Base-by-base conservation (phyloP, 2,113 vertebrate species). In the Mionectes macconnelli region DNA sequence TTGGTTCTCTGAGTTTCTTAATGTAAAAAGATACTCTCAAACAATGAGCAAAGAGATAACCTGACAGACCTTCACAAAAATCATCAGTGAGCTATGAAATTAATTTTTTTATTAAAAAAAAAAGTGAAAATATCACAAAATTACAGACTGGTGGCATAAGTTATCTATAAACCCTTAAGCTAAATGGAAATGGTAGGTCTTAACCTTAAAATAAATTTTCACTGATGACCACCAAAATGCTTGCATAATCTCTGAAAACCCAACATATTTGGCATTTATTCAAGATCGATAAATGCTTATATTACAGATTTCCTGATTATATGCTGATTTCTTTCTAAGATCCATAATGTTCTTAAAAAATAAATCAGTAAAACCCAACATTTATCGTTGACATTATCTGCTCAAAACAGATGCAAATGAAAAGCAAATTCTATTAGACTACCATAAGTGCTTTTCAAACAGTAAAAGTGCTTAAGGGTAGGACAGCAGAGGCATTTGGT, bases 281-380 rank as follows among this genome's bases (percentile, higher is more conserved):
- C 18, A 40, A 83, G 45, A 47, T 66, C 63, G 59, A 82, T 72
- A 93, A 83, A 49, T 69, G 33, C 93, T 84, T 92, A 13, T 63
- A 64, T 94, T 28, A 47, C 18, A 50, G 93, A 88, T 96, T 90
- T 93, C 72, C 90, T 88, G 95, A 84, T 94, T 86, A 87, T 56
- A 73, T 45, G 33, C 45, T 82, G 76, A 79, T 94, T 94, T 96
- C 10, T 24, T 95, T 91, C 63, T 75, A 62, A 87, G 44, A 79
- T 77, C 40, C 28, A 20, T 87, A 85, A 94, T 73, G 42, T 94
- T 92, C 73, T 95, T 94, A 87, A 27, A 83, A 95, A 94, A 87
- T 83, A 93, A 87, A 76, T 95, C 89, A 66, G 64, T 50, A 81
- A 94, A 95, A 91, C 12, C 55, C 60, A 87, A 14, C 10, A 7